These are phyloP conservation scores for Tenthredo notha DNA, from an alignment of 2,888 invertebrate species.

Conservation along the genomic window DNA sequence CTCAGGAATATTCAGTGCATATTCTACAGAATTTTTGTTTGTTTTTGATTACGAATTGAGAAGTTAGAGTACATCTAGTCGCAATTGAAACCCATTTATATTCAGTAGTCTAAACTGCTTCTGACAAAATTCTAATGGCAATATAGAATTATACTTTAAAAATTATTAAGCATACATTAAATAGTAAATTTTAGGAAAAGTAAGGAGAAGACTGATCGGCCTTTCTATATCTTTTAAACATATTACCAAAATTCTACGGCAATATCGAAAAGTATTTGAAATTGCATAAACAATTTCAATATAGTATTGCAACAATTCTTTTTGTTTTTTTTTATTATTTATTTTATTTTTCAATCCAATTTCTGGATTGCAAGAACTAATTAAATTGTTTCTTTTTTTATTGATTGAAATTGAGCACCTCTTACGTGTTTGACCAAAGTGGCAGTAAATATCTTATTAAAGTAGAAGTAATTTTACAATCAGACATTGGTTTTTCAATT, in stretches of 20 bases:
- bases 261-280: constrained; percentile 20
- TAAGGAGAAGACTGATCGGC: not conserved
- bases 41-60: constrained; percentile 11
- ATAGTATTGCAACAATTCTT: constrained; percentile 25
- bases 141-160: constrained; percentile 8
- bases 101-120: not conserved
- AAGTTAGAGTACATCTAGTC: constrained; percentile 17
- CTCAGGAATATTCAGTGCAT: constrained; percentile 5
- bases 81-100: constrained; percentile 29
- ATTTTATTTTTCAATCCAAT: not conserved
- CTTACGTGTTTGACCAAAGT: constrained; percentile 20
- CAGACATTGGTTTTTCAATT: constrained; percentile 26
- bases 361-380: constrained; percentile 17
- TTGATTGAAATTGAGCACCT: constrained; percentile 45
- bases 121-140: constrained; percentile 13
- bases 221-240: not conserved
- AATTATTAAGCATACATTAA: constrained; percentile 23
- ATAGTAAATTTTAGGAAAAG: constrained; percentile 26
- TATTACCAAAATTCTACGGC: constrained; percentile 32
- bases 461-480: constrained; percentile 41
- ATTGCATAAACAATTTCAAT: constrained; percentile 33
- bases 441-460: constrained; percentile 44
- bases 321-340: not conserved
- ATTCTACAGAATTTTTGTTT: constrained; percentile 21
- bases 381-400: constrained; percentile 25